Evolutionary conservation across 1,140 invertebrate genomes (phyloP).

Genomic region (Drosophila sp.): DNA sequence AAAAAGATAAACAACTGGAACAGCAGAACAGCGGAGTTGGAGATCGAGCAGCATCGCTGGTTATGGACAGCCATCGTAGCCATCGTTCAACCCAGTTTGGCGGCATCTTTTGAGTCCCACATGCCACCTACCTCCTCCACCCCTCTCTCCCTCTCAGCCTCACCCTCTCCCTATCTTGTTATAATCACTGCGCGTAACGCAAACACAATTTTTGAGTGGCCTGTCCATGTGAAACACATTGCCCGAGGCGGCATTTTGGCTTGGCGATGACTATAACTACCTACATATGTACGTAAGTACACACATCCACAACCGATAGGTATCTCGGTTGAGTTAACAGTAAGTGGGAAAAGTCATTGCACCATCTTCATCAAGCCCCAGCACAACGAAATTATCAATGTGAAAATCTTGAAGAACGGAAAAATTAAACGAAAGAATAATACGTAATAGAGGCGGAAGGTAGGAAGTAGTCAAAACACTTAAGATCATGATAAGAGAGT

Average conservation of each 20-base stretch:
- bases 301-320: conserved; percentile 11
- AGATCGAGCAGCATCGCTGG: conserved; percentile 23
- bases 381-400: conserved; percentile 42
- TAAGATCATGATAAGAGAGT: background rate
- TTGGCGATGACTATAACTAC: conserved; percentile 19
- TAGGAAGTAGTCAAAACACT: conserved; percentile 30
- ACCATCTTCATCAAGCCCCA: conserved; percentile 39
- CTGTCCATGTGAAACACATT: conserved; percentile 67
- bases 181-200: conserved; percentile 77
- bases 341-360: conserved; percentile 52
- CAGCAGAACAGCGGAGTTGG: conserved; percentile 14
- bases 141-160: background rate
- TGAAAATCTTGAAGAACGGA: conserved; percentile 46
- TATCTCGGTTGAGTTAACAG: conserved; percentile 24
- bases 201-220: conserved; percentile 79
- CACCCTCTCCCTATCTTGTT: conserved; percentile 46
- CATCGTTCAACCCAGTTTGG: conserved; percentile 29
- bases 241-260: conserved; percentile 50
- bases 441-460: conserved; percentile 38
- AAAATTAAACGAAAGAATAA: conserved; percentile 26
- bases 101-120: conserved; percentile 65
- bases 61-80: background rate
- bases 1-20: conserved; percentile 80
- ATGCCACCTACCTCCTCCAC: background rate
- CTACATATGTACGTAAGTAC: conserved; percentile 10